Conservation (phyloP, 1,140 invertebrate genomes). For the Calephelis virginiensis region DNA sequence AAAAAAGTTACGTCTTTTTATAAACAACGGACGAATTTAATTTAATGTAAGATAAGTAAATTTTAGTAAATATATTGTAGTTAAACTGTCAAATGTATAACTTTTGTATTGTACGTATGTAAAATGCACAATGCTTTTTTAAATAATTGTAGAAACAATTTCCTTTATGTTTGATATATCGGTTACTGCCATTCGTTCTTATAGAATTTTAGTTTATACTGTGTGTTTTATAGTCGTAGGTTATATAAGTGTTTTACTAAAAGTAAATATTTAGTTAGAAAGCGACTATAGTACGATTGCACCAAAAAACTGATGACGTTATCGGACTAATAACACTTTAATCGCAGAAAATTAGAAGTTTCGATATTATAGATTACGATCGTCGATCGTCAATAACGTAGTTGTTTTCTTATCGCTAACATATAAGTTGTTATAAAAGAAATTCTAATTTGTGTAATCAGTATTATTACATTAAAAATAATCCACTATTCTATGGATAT, state of each 20-base stretch:
- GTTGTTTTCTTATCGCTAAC: too few species aligned
- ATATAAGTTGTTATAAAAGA: too few species aligned
- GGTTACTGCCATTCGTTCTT: conserved; percentile 7
- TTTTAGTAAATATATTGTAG: conserved; percentile 13
- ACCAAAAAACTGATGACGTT: too few species aligned
- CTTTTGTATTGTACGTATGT: conserved; percentile 5
- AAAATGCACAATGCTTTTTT: conserved; percentile 10
- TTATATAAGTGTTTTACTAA: background rate
- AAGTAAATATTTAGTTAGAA: background rate
- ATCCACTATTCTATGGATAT: too few species aligned
- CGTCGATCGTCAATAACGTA: too few species aligned
- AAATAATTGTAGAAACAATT: background rate
- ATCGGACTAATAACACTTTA: too few species aligned
- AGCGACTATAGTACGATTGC: background rate
- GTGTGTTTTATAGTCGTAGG: background rate
- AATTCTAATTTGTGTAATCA: too few species aligned
- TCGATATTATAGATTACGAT: too few species aligned
- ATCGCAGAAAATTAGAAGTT: too few species aligned
- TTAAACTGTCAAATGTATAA: conserved; percentile 14
- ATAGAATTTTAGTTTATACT: background rate
- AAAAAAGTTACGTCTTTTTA: too few species aligned
- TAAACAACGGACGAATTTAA: too few species aligned
- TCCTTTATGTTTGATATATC: conserved; percentile 1
- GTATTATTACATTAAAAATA: too few species aligned
- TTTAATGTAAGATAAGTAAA: conserved; percentile 10